Evolutionary conservation across 1,140 invertebrate genomes (phyloP), one percentile per base, ranked within the genome.

Genomic region (Pseudachorutes palmiensis): DNA sequence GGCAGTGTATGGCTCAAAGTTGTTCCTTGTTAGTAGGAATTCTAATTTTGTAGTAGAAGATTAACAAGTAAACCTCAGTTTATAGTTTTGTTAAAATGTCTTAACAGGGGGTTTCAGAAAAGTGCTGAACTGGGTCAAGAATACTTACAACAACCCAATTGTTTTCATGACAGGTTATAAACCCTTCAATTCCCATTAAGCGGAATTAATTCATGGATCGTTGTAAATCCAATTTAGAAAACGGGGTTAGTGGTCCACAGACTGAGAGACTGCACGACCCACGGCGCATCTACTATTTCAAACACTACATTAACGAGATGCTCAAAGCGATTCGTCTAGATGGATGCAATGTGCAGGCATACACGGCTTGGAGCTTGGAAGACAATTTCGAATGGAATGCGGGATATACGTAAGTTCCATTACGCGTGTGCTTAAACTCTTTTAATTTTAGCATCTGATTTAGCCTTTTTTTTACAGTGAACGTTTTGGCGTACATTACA

Each of bases 101-200:
- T 30, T 87, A 87, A 9, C 85, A 14, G 16, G 83, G 80, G 88
- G 87, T 12, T 81, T 90, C 65, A 80, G 86, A 29, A 83, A 83
- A 70, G 75, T 85, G 30, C 74, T 89, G 16, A 83, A 83, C 48
- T 86, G 83, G 81, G 81, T 90, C 14, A 80, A 81, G 60, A 75
- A 78, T 0, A 76, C 80, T 12, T 90, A 87, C 72, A 76, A 81
- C 51, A 84, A 86, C 75, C 81, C 83, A 0, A 72, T 78, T n/a
- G 78, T 89, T 1, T 77, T 86, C 5, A 79, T 91, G 1, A 86
- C 86, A 0, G 88, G 89, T 81, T n/a, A 85, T 16, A 87, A 73
- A 68, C 9, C 9, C 9, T 45, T 45, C 19, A 45, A 45, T 45
- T 45, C n/a, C n/a, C n/a, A n/a, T n/a, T n/a, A n/a, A n/a, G n/a